Base-by-base conservation (phyloP, 2,113 vertebrate genomes). In the Naja naja region DNA sequence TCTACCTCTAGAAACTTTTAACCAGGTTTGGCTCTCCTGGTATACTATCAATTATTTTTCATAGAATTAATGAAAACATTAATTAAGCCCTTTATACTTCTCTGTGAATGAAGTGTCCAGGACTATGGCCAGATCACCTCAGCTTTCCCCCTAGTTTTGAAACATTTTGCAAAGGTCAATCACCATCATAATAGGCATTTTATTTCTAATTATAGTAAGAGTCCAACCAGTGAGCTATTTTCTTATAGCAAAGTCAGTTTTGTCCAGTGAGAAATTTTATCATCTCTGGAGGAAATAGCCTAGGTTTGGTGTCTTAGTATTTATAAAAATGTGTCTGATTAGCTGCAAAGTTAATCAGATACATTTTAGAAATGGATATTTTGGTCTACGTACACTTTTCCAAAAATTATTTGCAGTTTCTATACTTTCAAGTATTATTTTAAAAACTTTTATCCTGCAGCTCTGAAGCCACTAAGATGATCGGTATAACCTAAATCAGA, bases 401-500 rank as follows among this genome's bases (percentile, higher is more conserved):
- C 60, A 74, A 94, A 49, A 90, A 91, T 74, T 1, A 2, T 8
- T 0, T 6, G 86, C 20, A 45, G 30, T 86, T 94, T 39, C 52
- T 94, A 94, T 89, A 55, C 3, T 94, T 95, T 92, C 18, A 9
- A 93, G 91, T 94, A 94, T 92, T 93, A 93, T 91, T 91, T 52
- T 95, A 16, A 39, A 94, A 94, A 25, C 55, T 87, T 93, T 69
- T 93, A 47, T 93, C 52, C 85, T 91, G 39, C 39, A 88, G n/a
- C 39, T 52, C 47, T 81, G 54, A 54, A 86, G 52, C 93, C 95
- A 95, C 88, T 49, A 93, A 27, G 5, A 87, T 52, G 58, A 90
- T 93, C 64, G 91, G 93, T 95, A 91, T 92, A 92, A 49, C 34
- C 92, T 95, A 95, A 93, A 91, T 95, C 95, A 95, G 95, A 96